These are phyloP conservation scores for Hypercompe scribonia DNA, from an alignment of 2,888 invertebrate genomes.

Conservation along the genomic window DNA sequence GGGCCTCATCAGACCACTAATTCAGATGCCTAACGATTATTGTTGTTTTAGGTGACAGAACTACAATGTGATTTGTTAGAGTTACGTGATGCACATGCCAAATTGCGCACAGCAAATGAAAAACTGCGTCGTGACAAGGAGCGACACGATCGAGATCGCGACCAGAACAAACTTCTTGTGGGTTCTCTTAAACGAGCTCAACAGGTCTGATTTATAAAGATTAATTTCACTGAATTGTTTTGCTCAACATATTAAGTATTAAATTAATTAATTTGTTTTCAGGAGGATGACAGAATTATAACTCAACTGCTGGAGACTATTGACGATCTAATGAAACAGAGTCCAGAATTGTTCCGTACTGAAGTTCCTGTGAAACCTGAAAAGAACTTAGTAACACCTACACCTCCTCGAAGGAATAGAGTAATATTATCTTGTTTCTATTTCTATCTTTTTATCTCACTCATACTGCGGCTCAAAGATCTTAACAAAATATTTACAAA, in stretches of 20 bases:
- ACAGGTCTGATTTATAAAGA: conserved; percentile 71
- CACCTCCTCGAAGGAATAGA: conserved; percentile 90
- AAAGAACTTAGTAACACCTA: conserved; percentile 87
- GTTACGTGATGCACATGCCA: conserved; percentile 96
- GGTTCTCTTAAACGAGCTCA: conserved; percentile 81
- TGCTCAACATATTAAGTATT: background rate
- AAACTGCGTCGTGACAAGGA: conserved; percentile 95
- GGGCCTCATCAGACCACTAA: background rate
- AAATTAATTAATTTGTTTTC: conserved; percentile 7
- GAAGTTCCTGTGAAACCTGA: conserved; percentile 70
- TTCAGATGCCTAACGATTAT: background rate
- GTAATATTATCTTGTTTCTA: conserved; percentile 63
- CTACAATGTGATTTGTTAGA: conserved; percentile 95
- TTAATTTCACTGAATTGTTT: background rate
- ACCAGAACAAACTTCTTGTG: conserved; percentile 84
- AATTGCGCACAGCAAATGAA: conserved; percentile 95
- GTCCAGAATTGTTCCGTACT: conserved; percentile 88
- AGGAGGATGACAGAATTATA: conserved; percentile 91
- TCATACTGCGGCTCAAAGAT: background rate
- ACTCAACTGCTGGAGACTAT: conserved; percentile 91
- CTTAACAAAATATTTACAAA: no score
- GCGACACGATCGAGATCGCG: conserved; percentile 93
- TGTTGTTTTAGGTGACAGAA: conserved; percentile 85
- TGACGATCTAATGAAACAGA: conserved; percentile 92
- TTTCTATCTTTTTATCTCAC: background rate